Base-by-base conservation (phyloP, 2,113 vertebrate genomes). In the Dipodomys stephensi region DNA sequence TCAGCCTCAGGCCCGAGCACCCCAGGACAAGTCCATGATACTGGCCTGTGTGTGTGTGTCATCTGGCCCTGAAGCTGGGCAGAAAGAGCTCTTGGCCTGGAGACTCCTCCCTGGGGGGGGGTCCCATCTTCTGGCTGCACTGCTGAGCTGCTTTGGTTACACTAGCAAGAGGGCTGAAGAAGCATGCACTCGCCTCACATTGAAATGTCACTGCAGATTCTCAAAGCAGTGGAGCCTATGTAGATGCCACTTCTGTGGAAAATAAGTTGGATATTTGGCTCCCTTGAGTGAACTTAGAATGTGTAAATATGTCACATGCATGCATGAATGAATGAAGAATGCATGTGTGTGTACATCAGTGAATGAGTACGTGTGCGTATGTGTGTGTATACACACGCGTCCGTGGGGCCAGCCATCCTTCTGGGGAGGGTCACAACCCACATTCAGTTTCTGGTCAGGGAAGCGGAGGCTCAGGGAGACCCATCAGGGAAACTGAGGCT, bases 61-160 rank as follows among this genome's bases (percentile, higher is more conserved):
- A 1, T 44, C n/a, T 1, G 0, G 25, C 1, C 6, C 32, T 2
- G 7, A 46, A 35, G 11, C 30, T 0, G 27, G 12, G 25, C 49
- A 83, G 23, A 15, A 76, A 65, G 27, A 44, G 13, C 22, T 77
- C 53, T 86, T 2, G 4, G 30, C 27, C 22, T 25, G 28, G 53
- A 30, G 10, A 6, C 32, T 19, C 84, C 18, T 28, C 4, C 0
- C 32, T 19, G 0, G n/a, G 19, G 0, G 19, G 0, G 0, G n/a
- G 19, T 23, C 35, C 7, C 4, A 4, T 4, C 1, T 73, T 5
- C 1, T 2, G 65, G 30, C 32, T 20, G 10, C 2, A 8, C 20
- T 7, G 28, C n/a, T 64, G 27, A 18, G 12, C 4, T 1, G 32
- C 35, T 2, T 3, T 6, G 53, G 4, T 28, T 18, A 12, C 22